A percentile compares a stretch with the other conserved stretches of the same genome.
Conservation (phyloP, 1,140 invertebrate genomes). For the Rhopalosiphum padi region DNA sequence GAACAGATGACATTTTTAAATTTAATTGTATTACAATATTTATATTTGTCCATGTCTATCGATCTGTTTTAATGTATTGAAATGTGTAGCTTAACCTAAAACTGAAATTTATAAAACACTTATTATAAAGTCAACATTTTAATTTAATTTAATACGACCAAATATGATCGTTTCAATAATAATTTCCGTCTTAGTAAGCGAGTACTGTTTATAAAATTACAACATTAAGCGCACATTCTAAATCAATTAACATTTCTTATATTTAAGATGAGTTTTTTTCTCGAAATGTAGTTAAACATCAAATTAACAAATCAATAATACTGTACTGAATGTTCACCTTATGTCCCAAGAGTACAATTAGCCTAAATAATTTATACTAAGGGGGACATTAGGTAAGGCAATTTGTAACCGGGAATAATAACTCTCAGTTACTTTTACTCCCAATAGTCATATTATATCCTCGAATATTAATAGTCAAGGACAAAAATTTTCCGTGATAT, state of each 20-base stretch:
- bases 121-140: neutral
- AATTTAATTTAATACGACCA: neutral
- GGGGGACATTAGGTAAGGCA: neutral
- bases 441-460: slow-evolving; percentile 18
- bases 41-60: neutral
- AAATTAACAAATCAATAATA: slow-evolving; percentile 31
- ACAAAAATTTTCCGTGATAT: neutral
- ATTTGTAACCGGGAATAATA: slow-evolving; percentile 36
- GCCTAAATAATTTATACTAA: neutral
- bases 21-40: too few relatives aligned
- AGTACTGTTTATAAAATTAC: neutral
- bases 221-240: neutral
- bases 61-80: neutral
- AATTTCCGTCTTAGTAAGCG: neutral
- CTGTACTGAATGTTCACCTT: neutral
- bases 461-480: slow-evolving; percentile 25
- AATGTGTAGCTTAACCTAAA: neutral
- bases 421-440: slow-evolving; percentile 32
- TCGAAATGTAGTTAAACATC: neutral
- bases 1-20: too few relatives aligned
- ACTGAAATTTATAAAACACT: neutral
- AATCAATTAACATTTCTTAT: neutral
- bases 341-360: slow-evolving; percentile 18
- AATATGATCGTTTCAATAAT: neutral
- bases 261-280: neutral